These are phyloP conservation scores for Dreissena polymorpha DNA, from an alignment of 1,140 invertebrate species.

Conservation along the genomic window DNA sequence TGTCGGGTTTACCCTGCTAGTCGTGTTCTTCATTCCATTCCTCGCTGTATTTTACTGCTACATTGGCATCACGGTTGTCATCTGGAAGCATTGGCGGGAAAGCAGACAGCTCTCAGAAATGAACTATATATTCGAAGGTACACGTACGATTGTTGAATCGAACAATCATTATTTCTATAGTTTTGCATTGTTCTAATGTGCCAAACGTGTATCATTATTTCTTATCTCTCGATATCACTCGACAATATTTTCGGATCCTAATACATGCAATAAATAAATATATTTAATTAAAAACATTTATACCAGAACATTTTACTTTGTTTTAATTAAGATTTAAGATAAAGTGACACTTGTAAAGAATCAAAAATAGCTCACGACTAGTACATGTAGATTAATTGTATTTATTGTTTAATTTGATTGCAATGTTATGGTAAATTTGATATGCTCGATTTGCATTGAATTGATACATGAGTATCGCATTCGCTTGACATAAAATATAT, in stretches of 20 bases:
- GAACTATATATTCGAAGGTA: not conserved
- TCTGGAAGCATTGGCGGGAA: not conserved
- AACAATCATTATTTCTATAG: no score
- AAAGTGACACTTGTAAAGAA: no score
- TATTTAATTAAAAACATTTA: no score
- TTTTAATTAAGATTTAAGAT: no score
- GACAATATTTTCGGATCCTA: not conserved
- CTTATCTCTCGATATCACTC: not conserved
- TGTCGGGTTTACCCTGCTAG: not conserved
- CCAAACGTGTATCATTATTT: not conserved
- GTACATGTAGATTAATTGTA: no score
- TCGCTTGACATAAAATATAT: not conserved
- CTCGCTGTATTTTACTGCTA: not conserved
- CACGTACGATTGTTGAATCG: no score
- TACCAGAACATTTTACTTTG: no score
- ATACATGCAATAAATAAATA: no score
- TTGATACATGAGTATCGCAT: not conserved
- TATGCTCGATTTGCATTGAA: not conserved
- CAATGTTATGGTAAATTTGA: not conserved
- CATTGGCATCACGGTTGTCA: slow-evolving; percentile 3
- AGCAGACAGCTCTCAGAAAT: not conserved
- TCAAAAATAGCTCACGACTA: no score
- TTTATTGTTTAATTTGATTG: no score
- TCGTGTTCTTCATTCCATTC: not conserved
- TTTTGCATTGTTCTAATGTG: not conserved